Evolutionary conservation across 2,888 invertebrate species (phyloP).

Genomic region (Pycnomerus fuliginosus): DNA sequence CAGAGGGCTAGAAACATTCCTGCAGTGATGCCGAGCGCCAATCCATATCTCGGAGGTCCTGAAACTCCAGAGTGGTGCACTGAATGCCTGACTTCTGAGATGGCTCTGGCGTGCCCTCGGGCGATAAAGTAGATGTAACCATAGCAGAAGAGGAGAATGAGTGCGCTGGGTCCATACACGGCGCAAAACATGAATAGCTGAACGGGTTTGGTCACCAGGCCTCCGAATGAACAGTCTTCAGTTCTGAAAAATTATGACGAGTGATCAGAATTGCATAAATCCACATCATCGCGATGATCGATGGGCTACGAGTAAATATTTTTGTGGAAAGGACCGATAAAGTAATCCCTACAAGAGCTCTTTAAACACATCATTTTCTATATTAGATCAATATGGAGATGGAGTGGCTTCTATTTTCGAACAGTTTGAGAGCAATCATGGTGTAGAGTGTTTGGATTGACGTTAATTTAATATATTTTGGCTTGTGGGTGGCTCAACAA

Average conservation of each 20-base stretch:
- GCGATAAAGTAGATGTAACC: slow-evolving; percentile 65
- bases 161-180: slow-evolving; percentile 62
- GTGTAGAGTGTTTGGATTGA: too few species aligned
- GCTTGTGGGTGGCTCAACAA: too few species aligned
- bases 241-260: slow-evolving; percentile 38
- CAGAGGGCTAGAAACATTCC: slow-evolving; percentile 62
- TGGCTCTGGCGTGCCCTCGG: slow-evolving; percentile 63
- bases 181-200: slow-evolving; percentile 60
- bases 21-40: slow-evolving; percentile 63
- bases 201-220: slow-evolving; percentile 56
- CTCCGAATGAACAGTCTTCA: slow-evolving; percentile 55
- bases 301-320: too few species aligned
- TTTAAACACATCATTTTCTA: too few species aligned
- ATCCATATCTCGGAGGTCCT: slow-evolving; percentile 59
- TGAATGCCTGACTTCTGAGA: slow-evolving; percentile 61
- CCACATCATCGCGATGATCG: too few species aligned
- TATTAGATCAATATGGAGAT: too few species aligned
- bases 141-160: slow-evolving; percentile 61
- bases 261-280: too few species aligned
- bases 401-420: too few species aligned
- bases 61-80: slow-evolving; percentile 50
- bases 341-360: too few species aligned
- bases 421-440: too few species aligned
- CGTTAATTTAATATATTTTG: too few species aligned
- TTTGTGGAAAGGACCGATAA: too few species aligned